Evolutionary conservation across 2,888 invertebrate genomes (phyloP), one percentile per base, ranked within the genome.

Genomic region (Volucella zonaria): DNA sequence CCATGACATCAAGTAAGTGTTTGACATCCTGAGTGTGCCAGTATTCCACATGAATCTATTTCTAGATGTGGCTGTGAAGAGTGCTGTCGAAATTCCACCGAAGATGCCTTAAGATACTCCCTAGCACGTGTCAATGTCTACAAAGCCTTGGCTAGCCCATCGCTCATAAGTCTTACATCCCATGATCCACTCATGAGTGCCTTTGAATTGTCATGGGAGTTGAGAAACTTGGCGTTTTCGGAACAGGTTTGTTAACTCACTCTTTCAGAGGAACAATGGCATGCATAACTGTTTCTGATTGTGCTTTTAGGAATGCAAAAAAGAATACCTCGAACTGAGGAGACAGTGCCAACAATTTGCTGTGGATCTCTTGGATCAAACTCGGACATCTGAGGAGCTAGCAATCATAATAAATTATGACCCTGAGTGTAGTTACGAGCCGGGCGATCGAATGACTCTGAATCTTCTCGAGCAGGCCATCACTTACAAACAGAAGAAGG

Each of bases 381-480:
- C 97, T 0, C 93, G 98, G 87, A 97, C 97, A 86, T 98, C 98
- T 0, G 95, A 96, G 87, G 99, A 99, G 92, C 92, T 99, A 89
- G 97, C 97, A 83, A 96, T 98, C 61, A 95, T 99, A 81, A 93
- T 99, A 18, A 99, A 99, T 92, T 97, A 98, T 89, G 97, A 98
- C 90, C 97, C 95, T 0, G 95, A 95, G 2, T 93, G 93, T 80
- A 94, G 94, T 0, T 95, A 95, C 89, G 94, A 95, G 86, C 95
- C 95, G 2, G 96, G 96, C 0, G 96, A 96, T 87, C 95, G 96
- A 86, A 97, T 97, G 95, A 95, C 95, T 88, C 92, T 99, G 61
- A 95, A 96, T 0, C 93, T 98, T 62, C 93, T 99, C 67, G 97
- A 98, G 89, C 93, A 97, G 83, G 99, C 99, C 1, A 97, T 99